A percentile compares a stretch with the other conserved stretches of the same genome.
These are phyloP conservation scores for Athalia circularis DNA, from an alignment of 2,888 invertebrate genomes.

Conservation along the genomic window DNA sequence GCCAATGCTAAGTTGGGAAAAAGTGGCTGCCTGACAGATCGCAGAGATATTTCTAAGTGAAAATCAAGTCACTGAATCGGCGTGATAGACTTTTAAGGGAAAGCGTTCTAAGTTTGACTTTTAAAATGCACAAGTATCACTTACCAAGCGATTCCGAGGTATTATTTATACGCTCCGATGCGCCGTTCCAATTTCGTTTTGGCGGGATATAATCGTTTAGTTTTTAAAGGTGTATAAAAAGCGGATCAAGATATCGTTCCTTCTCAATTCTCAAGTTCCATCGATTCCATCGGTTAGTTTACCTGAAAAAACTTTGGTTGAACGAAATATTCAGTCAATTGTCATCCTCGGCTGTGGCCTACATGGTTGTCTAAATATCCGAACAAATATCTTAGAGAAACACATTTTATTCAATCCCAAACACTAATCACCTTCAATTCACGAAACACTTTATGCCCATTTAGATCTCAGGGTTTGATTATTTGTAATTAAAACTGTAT, in stretches of 20 bases:
- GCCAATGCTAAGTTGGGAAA: too few relatives aligned
- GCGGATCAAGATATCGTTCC: not conserved
- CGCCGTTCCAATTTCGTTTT: constrained; percentile 54
- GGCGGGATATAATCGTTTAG: constrained; percentile 55
- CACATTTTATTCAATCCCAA: constrained; percentile 59
- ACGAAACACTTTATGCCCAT: not conserved
- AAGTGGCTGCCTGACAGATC: too few relatives aligned
- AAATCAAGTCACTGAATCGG: too few relatives aligned
- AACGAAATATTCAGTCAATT: constrained; percentile 66
- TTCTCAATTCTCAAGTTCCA: not conserved
- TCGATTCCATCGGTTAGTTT: constrained; percentile 20
- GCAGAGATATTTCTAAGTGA: too few relatives aligned
- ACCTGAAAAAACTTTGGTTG: constrained; percentile 52
- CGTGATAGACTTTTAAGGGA: too few relatives aligned
- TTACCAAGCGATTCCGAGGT: constrained; percentile 42
- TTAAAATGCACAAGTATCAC: constrained; percentile 11
- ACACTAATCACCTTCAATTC: constrained; percentile 60
- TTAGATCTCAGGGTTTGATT: not conserved
- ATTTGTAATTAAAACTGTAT: constrained; percentile 59
- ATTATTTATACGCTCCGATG: constrained; percentile 52
- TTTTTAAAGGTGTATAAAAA: constrained; percentile 16
- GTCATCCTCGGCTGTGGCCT: constrained; percentile 72
- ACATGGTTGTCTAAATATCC: constrained; percentile 65
- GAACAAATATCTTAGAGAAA: constrained; percentile 15
- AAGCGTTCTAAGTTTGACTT: not conserved